phyloP scores from a whole-genome alignment of 2,888 invertebrate genomes.

The Quadriops clusia region DNA sequence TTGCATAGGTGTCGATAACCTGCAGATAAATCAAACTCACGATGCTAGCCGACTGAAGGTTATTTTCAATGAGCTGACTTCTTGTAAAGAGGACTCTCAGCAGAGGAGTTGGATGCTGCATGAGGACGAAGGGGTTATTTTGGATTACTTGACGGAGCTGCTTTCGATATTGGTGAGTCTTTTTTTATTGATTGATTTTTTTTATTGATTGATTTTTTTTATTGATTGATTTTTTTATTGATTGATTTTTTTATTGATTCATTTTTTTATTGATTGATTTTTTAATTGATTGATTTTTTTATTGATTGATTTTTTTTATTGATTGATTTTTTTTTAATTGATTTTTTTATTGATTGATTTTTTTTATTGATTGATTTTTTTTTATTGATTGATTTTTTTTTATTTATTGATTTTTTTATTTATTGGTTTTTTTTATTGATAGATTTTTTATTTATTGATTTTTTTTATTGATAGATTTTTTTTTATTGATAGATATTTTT shows the following conservation, averaged over 20 bases:
- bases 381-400: too few relatives aligned
- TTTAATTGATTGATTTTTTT: slow-evolving; percentile 2
- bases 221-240: not conserved
- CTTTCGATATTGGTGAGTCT: slow-evolving; percentile 65
- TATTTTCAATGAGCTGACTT: slow-evolving; percentile 72
- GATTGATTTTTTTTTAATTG: not conserved
- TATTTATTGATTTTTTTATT: too few relatives aligned
- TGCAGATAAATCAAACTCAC: slow-evolving; percentile 65
- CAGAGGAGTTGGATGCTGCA: slow-evolving; percentile 92
- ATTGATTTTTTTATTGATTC: slow-evolving; percentile 4
- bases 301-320: slow-evolving; percentile 2
- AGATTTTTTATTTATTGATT: too few relatives aligned
- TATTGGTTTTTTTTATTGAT: too few relatives aligned
- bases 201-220: not conserved
- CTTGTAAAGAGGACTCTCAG: slow-evolving; percentile 88
- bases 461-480: too few relatives aligned
- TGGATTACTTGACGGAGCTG: slow-evolving; percentile 70
- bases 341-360: too few relatives aligned
- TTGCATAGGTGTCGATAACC: slow-evolving; percentile 48
- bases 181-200: not conserved
- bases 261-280: too few relatives aligned
- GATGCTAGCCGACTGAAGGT: slow-evolving; percentile 74
- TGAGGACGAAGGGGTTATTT: slow-evolving; percentile 84
- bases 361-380: too few relatives aligned
- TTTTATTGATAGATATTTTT: too few relatives aligned